Percentiles rank a stretch among this genome's conserved stretches.
Conservation (phyloP, 2,888 invertebrate species). For the Diarsia mendica region DNA sequence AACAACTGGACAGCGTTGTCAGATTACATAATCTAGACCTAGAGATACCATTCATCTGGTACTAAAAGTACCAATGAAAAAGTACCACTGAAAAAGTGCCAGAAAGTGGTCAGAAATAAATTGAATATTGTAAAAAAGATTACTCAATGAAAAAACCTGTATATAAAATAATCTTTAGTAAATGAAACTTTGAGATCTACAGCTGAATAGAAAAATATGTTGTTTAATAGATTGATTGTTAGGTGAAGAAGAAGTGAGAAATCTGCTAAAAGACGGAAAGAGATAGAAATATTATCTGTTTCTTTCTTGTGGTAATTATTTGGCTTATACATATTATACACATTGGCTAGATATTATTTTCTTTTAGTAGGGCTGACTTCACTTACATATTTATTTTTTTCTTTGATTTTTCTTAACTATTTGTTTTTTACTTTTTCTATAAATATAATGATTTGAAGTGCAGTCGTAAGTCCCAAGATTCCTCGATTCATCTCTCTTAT, state of each 20-base stretch:
- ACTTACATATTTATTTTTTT: neutral
- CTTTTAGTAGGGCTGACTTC: conserved; percentile 54
- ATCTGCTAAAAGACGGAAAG: conserved; percentile 47
- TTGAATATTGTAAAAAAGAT: conserved; percentile 18
- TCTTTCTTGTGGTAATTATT: conserved; percentile 32
- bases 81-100: conserved; percentile 17
- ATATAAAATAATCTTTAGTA: conserved; percentile 53
- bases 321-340: conserved; percentile 2
- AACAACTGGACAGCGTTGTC: neutral
- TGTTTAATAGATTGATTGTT: conserved; percentile 48
- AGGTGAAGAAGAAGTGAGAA: conserved; percentile 36
- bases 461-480: conserved; percentile 47
- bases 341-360: conserved; percentile 32
- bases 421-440: neutral
- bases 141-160: conserved; percentile 18
- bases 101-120: neutral
- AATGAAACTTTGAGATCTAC: conserved; percentile 60
- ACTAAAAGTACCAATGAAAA: conserved; percentile 33
- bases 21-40: neutral
- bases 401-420: neutral
- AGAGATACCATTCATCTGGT: neutral
- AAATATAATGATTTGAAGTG: neutral
- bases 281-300: neutral
- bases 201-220: conserved; percentile 27
- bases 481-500: conserved; percentile 32